These are phyloP conservation scores for Papilio polyxenes DNA, from an alignment of 1,140 invertebrate genomes.

Conservation along the genomic window DNA sequence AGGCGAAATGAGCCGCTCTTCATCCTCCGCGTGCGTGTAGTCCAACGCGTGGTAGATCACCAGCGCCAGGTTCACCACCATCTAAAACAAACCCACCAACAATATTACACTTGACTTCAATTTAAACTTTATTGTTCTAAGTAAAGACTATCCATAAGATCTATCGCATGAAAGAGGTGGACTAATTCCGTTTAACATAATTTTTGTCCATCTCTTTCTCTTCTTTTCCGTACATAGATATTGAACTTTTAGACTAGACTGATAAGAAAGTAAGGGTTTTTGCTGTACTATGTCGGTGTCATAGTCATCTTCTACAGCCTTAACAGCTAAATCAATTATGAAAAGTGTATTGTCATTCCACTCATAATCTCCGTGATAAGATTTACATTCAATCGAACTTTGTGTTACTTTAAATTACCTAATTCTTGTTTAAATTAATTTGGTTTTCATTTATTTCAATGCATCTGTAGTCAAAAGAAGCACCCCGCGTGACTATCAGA, in stretches of 20 bases:
- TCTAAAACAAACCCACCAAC: constrained; percentile 82
- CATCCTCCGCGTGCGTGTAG: constrained; percentile 89
- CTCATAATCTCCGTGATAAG: no score
- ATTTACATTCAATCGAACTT: neutral
- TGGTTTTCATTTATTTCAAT: constrained; percentile 21
- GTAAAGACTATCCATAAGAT: neutral
- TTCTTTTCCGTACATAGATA: no score
- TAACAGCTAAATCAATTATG: neutral
- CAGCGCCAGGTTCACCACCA: constrained; percentile 89
- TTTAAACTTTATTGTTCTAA: neutral
- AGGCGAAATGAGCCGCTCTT: constrained; percentile 91
- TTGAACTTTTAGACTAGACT: no score
- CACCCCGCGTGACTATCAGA: constrained; percentile 59
- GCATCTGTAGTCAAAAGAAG: constrained; percentile 35
- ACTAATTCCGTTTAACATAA: no score
- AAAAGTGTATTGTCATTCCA: no score
- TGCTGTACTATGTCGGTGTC: no score
- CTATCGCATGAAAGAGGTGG: no score
- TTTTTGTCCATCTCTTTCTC: no score
- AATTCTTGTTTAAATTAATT: constrained; percentile 9
- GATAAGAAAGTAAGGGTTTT: no score
- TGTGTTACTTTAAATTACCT: neutral
- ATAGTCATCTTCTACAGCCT: no score
- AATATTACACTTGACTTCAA: neutral
- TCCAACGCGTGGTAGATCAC: constrained; percentile 94